Percentiles rank a stretch among this genome's conserved stretches.
phyloP scores from a whole-genome alignment of 2,888 invertebrate genomes.

The Heliconius aoede region DNA sequence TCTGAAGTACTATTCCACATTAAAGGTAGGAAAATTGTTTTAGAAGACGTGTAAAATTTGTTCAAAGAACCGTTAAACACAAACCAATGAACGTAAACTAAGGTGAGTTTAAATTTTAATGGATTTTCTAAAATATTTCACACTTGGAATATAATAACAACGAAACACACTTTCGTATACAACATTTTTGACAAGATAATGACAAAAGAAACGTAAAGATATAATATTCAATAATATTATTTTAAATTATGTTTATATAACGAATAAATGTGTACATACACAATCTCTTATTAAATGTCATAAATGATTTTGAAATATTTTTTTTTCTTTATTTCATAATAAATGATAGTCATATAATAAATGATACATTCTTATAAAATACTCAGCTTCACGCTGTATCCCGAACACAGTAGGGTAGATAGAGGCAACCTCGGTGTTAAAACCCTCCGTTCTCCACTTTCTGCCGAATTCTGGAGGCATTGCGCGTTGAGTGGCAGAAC shows the following conservation, averaged over 20 bases:
- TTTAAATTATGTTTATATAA: neutral
- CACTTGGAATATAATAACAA: constrained; percentile 11
- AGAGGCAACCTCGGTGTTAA: too few species aligned
- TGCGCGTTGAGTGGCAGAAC: too few species aligned
- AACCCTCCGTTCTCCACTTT: too few species aligned
- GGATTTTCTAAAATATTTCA: neutral
- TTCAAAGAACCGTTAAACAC: too few species aligned
- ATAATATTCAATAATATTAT: neutral
- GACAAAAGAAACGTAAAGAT: neutral
- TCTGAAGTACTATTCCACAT: neutral
- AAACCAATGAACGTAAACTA: too few species aligned
- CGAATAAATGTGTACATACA: neutral
- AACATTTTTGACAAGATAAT: neutral
- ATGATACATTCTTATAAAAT: neutral
- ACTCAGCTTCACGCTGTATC: too few species aligned
- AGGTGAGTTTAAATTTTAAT: neutral
- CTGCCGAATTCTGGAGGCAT: too few species aligned
- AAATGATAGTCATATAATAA: neutral
- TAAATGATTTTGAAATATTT: neutral
- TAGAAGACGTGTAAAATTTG: neutral
- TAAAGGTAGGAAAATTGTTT: neutral
- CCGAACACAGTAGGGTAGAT: too few species aligned
- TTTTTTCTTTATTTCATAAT: neutral
- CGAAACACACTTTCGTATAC: constrained; percentile 22
- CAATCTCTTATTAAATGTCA: neutral